Evolutionary conservation across 2,113 vertebrate genomes (phyloP), one percentile per base, ranked within the genome.

Genomic region (Oryzias curvinotus): DNA sequence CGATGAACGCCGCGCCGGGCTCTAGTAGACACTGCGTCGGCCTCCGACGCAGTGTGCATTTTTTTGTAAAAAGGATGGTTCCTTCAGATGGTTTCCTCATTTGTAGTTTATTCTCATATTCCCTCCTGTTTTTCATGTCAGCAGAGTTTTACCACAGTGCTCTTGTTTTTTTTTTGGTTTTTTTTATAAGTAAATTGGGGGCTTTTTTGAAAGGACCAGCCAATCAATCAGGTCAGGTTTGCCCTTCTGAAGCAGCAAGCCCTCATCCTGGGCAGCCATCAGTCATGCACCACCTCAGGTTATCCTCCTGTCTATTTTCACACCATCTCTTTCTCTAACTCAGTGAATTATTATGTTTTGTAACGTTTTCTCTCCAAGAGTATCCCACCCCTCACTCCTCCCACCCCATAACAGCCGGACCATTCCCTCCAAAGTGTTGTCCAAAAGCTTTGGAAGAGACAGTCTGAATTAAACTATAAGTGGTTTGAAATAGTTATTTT

Each of bases 141-240:
- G 52, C 57, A 71, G 68, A 58, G 69, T 69, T 58, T 47, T 70
- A 61, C 71, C 52, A 63, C 68, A 53, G 57, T 62, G 75, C 71
- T 73, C 48, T 44, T 72, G 48, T 36, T 36, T 36, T 36, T 36
- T 36, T 1, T 12, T 36, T 8, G 1, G 3, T 7, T 0, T 10
- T 36, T 36, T 36, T 36, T 68, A 68, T 75, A 83, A 72, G 77
- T 58, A 83, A 82, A 65, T 86, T 56, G 25, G 47, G 71, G 57
- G 67, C 54, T 64, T 70, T 57, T 74, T 60, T 71, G 62, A 84
- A 82, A 83, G 68, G 73, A 58, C 48, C 77, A 30, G 58, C 60
- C 60, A 78, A 89, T 91, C 89, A 87, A 90, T 91, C 87, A 90
- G 82, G 57, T 57, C 50, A 56, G 68, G 65, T 82, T 86, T 89